phyloP scores from a whole-genome alignment of 2,113 vertebrate species.

The Microcebus lehilahytsara region DNA sequence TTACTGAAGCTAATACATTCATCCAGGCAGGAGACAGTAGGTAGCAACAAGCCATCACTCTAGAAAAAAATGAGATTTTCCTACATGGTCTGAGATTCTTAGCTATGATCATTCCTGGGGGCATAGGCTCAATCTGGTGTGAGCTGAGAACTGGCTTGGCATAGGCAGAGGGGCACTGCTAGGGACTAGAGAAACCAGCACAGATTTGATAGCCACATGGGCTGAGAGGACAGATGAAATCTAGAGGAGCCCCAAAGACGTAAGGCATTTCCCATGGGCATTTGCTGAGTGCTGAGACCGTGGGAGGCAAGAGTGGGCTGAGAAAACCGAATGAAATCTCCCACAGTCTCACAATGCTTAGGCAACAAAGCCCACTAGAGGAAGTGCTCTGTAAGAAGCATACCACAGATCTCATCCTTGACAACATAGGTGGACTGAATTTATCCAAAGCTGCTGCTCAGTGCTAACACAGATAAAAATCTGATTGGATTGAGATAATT shows the following conservation, averaged over 20 bases:
- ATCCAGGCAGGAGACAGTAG: background rate
- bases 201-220: background rate
- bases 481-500: background rate
- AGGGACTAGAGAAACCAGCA: background rate
- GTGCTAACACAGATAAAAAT: background rate
- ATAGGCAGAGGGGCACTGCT: background rate
- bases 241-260: background rate
- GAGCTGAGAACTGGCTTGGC: background rate
- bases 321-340: background rate
- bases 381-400: background rate
- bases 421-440: background rate
- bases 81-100: background rate
- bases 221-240: background rate
- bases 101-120: background rate
- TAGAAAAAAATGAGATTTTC: background rate
- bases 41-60: background rate
- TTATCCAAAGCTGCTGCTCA: background rate
- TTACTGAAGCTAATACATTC: background rate
- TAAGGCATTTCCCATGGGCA: background rate
- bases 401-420: background rate
- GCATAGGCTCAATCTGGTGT: background rate
- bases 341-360: background rate
- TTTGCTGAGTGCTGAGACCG: background rate
- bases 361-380: background rate
- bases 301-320: background rate